Evolutionary conservation across 2,888 invertebrate species (phyloP), one percentile per base, ranked within the genome.

Genomic region (Axea sp.): DNA sequence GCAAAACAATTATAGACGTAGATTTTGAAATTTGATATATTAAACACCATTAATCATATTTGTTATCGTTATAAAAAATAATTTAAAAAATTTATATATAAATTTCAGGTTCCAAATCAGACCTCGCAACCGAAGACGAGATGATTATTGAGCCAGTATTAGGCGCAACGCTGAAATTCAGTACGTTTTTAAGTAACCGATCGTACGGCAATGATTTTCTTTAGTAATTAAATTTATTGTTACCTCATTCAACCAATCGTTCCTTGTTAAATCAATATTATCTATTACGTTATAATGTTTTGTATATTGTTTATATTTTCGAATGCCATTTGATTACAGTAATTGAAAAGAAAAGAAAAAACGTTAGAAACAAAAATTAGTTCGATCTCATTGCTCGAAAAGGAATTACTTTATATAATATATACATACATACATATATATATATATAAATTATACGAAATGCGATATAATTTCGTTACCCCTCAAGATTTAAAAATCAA

Each of bases 171-270:
- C 80, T 89, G 7, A 89, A 89, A 45, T 88, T 92, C 60, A 88
- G 90, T 6, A 80, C 88, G 51, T 92, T 92, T 80, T 89, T 92
- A 78, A 91, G 91, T n/a, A 88, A 89, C 17, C 90, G 90, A 73
- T 88, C 88, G 53, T 91, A 91, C 77, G 86, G 76, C 37, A 80
- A 86, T 3, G 90, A 91, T 75, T 91, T 90, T 81, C 84, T 90
- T 75, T 69, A 77, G 17, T 78, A 76, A 74, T 33, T 60, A 51
- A 15, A 47, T 28, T 30, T 22, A 35, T 14, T 19, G 28, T 6
- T 3, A 7, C 6, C 17, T 45, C 12, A 26, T 53, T 28, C 31
- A n/a, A n/a, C n/a, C n/a, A n/a, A n/a, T n/a, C n/a, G n/a, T n/a
- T n/a, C n/a, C n/a, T n/a, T n/a, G n/a, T n/a, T n/a, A n/a, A n/a